Percentiles rank a stretch among this genome's conserved stretches.
Conservation (phyloP, 35 echinoderm and acorn worm species). For the Holothuria glaberrima region DNA sequence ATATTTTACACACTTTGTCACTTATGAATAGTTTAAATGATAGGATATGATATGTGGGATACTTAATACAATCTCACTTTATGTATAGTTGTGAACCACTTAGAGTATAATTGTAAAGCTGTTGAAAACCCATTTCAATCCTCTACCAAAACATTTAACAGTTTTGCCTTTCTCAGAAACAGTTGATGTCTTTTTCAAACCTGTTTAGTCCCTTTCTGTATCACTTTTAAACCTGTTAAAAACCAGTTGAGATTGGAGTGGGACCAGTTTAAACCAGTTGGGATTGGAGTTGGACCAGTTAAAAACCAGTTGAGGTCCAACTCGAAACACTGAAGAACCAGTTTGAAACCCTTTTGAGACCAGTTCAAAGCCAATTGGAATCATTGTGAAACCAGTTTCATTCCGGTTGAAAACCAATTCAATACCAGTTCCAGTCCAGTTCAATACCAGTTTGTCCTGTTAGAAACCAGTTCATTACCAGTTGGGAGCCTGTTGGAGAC, state of each 20-base stretch:
- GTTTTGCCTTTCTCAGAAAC: neutral
- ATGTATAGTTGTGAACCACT: neutral
- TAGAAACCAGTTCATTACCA: too few species aligned
- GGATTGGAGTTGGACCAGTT: neutral
- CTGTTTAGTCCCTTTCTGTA: neutral
- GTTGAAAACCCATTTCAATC: neutral
- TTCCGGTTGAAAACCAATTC: too few species aligned
- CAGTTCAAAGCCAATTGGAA: too few species aligned
- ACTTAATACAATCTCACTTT: conserved; percentile 7
- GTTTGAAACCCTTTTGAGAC: too few species aligned
- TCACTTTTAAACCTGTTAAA: neutral
- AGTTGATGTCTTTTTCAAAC: neutral
- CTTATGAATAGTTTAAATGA: neutral
- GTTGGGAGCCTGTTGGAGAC: too few species aligned
- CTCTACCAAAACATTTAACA: neutral
- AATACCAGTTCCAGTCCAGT: too few species aligned
- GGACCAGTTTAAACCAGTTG: neutral
- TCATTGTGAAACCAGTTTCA: too few species aligned
- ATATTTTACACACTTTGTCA: neutral
- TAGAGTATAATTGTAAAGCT: neutral
- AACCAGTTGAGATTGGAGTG: neutral
- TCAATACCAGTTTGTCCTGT: too few species aligned
- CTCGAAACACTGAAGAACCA: too few species aligned
- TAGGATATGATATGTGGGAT: neutral
- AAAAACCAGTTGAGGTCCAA: neutral